Conservation (phyloP, 1,140 invertebrate species). For the Procambarus virginalis region DNA sequence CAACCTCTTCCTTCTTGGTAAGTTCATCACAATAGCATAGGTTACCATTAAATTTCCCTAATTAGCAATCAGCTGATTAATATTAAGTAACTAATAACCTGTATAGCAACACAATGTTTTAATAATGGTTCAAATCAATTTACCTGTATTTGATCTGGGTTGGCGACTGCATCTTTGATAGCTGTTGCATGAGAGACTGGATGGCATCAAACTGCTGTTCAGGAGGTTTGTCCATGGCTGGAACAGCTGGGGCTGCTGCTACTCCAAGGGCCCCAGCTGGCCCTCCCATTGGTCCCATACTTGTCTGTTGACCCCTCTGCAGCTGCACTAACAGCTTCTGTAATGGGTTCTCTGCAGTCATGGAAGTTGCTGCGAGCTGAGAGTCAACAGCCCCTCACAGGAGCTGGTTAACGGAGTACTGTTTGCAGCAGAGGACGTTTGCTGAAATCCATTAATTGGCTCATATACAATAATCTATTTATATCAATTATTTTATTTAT, state of each 20-base stretch:
- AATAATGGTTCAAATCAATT: neutral
- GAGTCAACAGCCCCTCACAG: slow-evolving; percentile 34
- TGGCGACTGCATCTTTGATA: slow-evolving; percentile 66
- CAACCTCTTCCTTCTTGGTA: too few species aligned
- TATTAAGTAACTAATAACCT: too few species aligned
- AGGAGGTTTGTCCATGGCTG: slow-evolving; percentile 33
- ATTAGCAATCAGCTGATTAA: too few species aligned
- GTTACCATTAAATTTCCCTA: too few species aligned
- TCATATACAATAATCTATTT: too few species aligned
- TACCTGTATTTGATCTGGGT: slow-evolving; percentile 54
- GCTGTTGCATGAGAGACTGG: slow-evolving; percentile 71
- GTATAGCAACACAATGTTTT: neutral
- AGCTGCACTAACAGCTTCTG: slow-evolving; percentile 66
- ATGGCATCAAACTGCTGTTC: slow-evolving; percentile 70
- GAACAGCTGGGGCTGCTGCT: slow-evolving; percentile 11
- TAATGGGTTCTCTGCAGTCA: slow-evolving; percentile 61
- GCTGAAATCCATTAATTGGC: slow-evolving; percentile 32
- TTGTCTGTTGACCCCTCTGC: slow-evolving; percentile 58
- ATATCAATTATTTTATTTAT: neutral
- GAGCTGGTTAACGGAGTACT: slow-evolving; percentile 39
- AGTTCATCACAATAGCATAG: too few species aligned
- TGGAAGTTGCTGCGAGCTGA: slow-evolving; percentile 56
- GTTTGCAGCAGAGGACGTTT: slow-evolving; percentile 52
- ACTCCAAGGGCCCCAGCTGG: slow-evolving; percentile 16
- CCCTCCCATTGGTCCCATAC: slow-evolving; percentile 20